Conservation (phyloP, 2,888 invertebrate species). For the Ophion slaviceki region DNA sequence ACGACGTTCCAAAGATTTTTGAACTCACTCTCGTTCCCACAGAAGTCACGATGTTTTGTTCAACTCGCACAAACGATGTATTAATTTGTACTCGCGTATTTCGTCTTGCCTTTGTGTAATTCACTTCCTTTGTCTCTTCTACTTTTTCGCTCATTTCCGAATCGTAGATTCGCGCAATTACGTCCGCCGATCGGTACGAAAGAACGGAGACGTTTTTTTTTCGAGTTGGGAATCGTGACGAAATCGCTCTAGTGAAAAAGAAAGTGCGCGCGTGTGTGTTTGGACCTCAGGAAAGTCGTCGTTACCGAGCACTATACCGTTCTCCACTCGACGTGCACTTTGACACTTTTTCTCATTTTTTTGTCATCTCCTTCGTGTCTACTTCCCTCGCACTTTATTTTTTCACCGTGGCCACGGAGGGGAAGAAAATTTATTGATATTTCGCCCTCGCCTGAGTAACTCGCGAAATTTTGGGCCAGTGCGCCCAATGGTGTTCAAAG, state of each 20-base stretch:
- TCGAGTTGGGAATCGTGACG: conserved; percentile 39
- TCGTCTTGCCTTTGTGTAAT: no score
- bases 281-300: conserved; percentile 8
- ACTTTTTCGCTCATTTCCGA: no score
- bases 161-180: neutral
- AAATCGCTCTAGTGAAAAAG: conserved; percentile 41
- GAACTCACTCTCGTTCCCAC: neutral
- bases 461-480: conserved; percentile 3
- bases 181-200: neutral
- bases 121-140: no score
- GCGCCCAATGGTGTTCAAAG: no score
- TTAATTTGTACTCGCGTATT: no score
- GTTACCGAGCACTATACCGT: conserved; percentile 29
- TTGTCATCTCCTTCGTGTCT: neutral
- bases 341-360: conserved; percentile 3
- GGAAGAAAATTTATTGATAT: conserved; percentile 19
- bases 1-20: no score
- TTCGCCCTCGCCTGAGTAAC: neutral
- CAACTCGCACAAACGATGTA: no score
- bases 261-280: conserved; percentile 20
- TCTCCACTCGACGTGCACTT: conserved; percentile 20
- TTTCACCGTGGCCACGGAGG: neutral
- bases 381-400: neutral
- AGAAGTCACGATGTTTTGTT: neutral
- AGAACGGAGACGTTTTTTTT: neutral